Conservation (phyloP, 2,113 vertebrate genomes). For the Oncorhynchus tshawytscha region DNA sequence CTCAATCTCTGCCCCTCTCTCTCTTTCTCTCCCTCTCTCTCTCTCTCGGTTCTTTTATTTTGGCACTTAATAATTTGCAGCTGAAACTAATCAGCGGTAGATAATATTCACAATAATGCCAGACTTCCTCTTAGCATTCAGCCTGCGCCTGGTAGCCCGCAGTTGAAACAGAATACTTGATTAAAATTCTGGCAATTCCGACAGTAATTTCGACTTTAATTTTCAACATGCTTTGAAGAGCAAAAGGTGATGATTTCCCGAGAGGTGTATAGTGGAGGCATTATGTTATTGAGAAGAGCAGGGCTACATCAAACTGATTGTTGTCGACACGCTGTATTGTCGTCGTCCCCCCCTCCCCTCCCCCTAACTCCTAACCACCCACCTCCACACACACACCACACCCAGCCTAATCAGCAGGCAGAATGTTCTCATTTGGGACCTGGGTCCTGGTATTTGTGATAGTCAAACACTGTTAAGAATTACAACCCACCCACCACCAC, state of each 20-base stretch:
- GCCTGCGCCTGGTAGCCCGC: constrained; percentile 57
- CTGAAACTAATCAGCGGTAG: constrained; percentile 64
- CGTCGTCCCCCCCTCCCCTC: constrained; percentile 1
- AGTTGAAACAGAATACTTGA: constrained; percentile 86
- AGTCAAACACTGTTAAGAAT: constrained; percentile 11
- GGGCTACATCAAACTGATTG: constrained; percentile 55
- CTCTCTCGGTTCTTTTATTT: constrained; percentile 38
- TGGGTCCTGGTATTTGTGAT: constrained; percentile 3
- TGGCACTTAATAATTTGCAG: constrained; percentile 45
- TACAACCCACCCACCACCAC: neutral
- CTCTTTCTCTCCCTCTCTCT: neutral
- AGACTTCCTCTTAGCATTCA: constrained; percentile 76
- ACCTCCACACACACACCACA: neutral
- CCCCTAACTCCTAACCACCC: neutral
- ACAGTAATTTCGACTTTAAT: constrained; percentile 73
- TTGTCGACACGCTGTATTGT: constrained; percentile 42
- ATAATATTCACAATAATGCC: constrained; percentile 68
- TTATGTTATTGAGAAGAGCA: constrained; percentile 48
- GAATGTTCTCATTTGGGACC: neutral
- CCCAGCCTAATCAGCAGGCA: constrained; percentile 1
- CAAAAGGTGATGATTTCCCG: constrained; percentile 81
- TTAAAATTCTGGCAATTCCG: constrained; percentile 77
- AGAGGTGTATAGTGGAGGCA: constrained; percentile 61
- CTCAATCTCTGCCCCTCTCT: neutral
- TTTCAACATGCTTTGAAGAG: constrained; percentile 67